Percentiles rank a stretch among this genome's conserved stretches.
Evolutionary conservation across 2,888 invertebrate genomes (phyloP).

Genomic region (Phengaris arion): DNA sequence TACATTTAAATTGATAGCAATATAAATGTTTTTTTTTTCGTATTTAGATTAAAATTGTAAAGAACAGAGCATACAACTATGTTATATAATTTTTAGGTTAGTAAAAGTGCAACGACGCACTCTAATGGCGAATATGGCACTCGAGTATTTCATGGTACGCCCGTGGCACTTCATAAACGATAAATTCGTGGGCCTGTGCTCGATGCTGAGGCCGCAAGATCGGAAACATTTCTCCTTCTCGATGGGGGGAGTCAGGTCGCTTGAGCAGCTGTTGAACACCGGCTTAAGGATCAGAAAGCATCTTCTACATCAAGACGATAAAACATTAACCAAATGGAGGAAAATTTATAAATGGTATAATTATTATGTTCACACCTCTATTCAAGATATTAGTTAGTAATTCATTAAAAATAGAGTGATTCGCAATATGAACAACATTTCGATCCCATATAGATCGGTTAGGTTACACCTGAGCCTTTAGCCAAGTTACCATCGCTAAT

Average conservation of each 20-base stretch:
- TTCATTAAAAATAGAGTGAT: too few species aligned
- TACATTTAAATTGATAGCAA: too few species aligned
- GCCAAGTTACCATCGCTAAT: too few species aligned
- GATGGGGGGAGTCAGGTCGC: not conserved
- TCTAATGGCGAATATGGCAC: not conserved
- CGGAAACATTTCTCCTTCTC: not conserved
- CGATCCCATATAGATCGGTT: too few species aligned
- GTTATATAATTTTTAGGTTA: not conserved
- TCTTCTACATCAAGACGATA: conserved; percentile 1
- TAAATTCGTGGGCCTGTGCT: not conserved
- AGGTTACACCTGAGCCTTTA: too few species aligned
- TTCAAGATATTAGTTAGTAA: too few species aligned
- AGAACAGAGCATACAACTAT: too few species aligned
- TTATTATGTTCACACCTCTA: conserved; percentile 33
- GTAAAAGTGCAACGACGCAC: not conserved
- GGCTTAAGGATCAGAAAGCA: not conserved
- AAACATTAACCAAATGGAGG: not conserved
- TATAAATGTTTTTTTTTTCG: too few species aligned
- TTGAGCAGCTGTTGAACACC: not conserved
- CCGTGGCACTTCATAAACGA: not conserved
- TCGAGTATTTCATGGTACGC: not conserved
- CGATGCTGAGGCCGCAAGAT: not conserved
- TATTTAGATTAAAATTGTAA: too few species aligned
- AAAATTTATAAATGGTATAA: not conserved
- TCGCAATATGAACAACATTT: too few species aligned